Conservation (phyloP, 1,140 invertebrate genomes). For the Danaus melanippus region DNA sequence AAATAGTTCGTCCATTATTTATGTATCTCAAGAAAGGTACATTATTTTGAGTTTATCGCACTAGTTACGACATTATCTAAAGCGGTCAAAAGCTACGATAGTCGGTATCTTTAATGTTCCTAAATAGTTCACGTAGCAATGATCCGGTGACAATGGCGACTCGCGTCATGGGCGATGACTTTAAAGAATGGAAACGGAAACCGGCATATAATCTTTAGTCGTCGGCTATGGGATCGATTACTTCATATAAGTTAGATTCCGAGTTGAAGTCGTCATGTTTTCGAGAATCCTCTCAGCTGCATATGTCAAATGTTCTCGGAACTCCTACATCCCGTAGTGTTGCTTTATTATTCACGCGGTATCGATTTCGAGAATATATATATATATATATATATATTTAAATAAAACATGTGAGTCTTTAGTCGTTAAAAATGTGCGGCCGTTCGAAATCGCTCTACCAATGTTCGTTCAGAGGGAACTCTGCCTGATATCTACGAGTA, state of each 20-base stretch:
- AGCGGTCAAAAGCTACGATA: neutral
- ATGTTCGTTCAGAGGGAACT: slow-evolving; percentile 24
- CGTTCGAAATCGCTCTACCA: slow-evolving; percentile 37
- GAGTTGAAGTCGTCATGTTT: slow-evolving; percentile 6
- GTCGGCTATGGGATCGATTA: slow-evolving; percentile 19
- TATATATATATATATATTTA: neutral
- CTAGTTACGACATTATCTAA: no score
- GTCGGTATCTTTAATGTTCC: slow-evolving; percentile 3
- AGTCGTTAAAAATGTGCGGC: slow-evolving; percentile 33
- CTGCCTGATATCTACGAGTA: slow-evolving; percentile 36
- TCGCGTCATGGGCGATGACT: slow-evolving; percentile 45
- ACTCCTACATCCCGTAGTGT: slow-evolving; percentile 25
- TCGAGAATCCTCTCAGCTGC: slow-evolving; percentile 16
- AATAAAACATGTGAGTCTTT: slow-evolving; percentile 17
- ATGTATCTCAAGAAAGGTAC: no score
- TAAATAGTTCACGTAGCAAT: slow-evolving; percentile 39
- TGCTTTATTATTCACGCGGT: slow-evolving; percentile 42
- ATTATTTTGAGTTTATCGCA: no score
- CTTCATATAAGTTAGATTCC: slow-evolving; percentile 28
- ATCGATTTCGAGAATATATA: slow-evolving; percentile 43
- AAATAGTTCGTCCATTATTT: neutral
- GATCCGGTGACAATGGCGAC: slow-evolving; percentile 44
- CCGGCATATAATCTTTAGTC: slow-evolving; percentile 32
- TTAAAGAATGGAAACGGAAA: slow-evolving; percentile 56
- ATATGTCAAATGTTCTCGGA: slow-evolving; percentile 18